Conservation (phyloP, 2,797 vertebrate genomes). For the Orientallactaga sibirica region DNA sequence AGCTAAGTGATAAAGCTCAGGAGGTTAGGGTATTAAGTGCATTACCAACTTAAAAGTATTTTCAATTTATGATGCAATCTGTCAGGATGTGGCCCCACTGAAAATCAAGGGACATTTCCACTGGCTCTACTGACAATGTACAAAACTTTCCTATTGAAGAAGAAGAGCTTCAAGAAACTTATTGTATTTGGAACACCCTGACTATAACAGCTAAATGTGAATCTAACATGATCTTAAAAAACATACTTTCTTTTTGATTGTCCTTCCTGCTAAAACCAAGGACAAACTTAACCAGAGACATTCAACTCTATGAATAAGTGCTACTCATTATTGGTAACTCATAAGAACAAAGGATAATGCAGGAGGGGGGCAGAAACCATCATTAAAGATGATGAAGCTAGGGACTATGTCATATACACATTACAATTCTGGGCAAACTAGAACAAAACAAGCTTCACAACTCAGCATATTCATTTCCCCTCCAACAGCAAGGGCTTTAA, state of each 20-base stretch:
- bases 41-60: neutral
- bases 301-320: neutral
- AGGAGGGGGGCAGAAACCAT: neutral
- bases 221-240: constrained; percentile 24
- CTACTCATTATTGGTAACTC: neutral
- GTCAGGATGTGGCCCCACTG: neutral
- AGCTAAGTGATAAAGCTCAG: neutral
- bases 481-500: constrained; percentile 5
- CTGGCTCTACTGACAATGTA: neutral
- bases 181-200: neutral
- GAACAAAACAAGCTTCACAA: neutral
- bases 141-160: neutral
- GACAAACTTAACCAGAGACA: neutral
- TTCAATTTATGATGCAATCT: neutral
- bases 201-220: neutral
- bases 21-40: neutral
- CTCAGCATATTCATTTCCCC: neutral
- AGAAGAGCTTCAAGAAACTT: neutral
- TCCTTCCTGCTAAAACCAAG: constrained; percentile 6
- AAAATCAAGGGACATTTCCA: neutral
- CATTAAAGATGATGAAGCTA: neutral
- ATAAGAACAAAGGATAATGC: neutral
- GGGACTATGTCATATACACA: neutral
- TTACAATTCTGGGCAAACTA: neutral
- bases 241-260: constrained; percentile 23